Evolutionary conservation across 2,888 invertebrate genomes (phyloP), one percentile per base, ranked within the genome.

Genomic region (Capitulum mitella): DNA sequence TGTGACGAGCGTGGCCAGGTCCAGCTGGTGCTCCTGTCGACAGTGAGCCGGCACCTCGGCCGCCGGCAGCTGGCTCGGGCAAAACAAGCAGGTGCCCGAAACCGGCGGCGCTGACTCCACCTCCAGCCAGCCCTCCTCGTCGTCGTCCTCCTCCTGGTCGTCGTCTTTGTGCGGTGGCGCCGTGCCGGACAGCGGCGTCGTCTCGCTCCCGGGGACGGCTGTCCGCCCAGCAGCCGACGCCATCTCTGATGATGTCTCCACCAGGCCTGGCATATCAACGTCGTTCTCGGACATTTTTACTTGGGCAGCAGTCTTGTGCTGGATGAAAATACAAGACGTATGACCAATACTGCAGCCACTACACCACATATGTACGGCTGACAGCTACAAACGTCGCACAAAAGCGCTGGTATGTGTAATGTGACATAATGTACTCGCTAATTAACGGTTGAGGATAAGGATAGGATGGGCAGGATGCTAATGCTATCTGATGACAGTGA

Each of bases 21-120:
- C 80, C 77, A 81, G 77, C 0, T 64, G 77, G 77, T 81, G 81
- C 40, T 48, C 78, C 54, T 78, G 77, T 5, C 75, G 61, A 75
- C 80, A 79, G 43, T 81, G 81, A 26, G 77, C 48, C 16, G 80
- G 29, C 32, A 77, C 29, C 1, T 77, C 76, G 2, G 78, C 46
- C 43, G 74, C 64, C 19, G 54, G 58, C 46, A 74, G 54, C 8
- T 54, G 51, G 29, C 48, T 43, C 19, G 34, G 32, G 77, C 81
- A 81, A 43, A 79, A 79, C n/a, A 81, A 46, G n/a, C 81, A 81
- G 12, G 22, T 54, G 32, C 64, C 75, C 32, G 54, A 29, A 29
- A 75, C 29, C 34, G 43, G 40, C 5, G 58, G 51, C 32, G 22
- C 54, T 32, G 22, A 46, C 61, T 81, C 80, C 37, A 77, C 76